phyloP scores from a whole-genome alignment of 1,140 invertebrate species.

The Teleogryllus occipitalis region DNA sequence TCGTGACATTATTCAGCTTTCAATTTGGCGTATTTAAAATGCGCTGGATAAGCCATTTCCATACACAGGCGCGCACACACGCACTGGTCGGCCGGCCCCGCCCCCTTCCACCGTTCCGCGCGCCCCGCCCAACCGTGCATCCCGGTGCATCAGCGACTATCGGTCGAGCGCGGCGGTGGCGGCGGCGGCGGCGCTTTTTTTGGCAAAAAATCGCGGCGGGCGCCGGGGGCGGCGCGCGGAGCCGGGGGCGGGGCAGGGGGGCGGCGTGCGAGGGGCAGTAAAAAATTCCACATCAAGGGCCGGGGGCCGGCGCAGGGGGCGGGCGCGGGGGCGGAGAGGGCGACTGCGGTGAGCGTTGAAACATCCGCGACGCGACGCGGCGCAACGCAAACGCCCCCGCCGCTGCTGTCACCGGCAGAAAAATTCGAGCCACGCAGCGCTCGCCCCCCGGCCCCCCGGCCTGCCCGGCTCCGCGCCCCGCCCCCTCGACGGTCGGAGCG shows the following conservation, averaged over 20 bases:
- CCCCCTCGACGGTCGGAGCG: neutral
- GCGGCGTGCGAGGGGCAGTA: neutral
- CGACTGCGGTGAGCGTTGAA: neutral
- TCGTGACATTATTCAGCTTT: neutral
- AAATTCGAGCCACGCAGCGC: neutral
- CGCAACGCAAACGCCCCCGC: neutral
- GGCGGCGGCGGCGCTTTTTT: too few species aligned
- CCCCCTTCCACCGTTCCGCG: too few species aligned
- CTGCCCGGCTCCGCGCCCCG: neutral
- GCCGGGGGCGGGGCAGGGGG: too few species aligned
- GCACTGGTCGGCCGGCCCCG: neutral
- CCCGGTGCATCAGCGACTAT: neutral
- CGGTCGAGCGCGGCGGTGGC: neutral
- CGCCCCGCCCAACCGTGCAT: too few species aligned
- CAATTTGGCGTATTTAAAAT: neutral
- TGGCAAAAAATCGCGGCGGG: neutral
- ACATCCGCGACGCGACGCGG: neutral
- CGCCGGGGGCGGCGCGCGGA: too few species aligned
- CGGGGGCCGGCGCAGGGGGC: too few species aligned
- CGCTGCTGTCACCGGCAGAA: neutral
- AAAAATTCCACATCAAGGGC: neutral
- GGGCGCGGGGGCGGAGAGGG: neutral
- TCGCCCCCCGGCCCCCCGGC: neutral
- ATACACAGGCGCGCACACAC: neutral
- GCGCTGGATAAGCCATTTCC: neutral